These are phyloP conservation scores for Tetragnatha montana DNA, from an alignment of 2,888 invertebrate genomes.

Conservation along the genomic window DNA sequence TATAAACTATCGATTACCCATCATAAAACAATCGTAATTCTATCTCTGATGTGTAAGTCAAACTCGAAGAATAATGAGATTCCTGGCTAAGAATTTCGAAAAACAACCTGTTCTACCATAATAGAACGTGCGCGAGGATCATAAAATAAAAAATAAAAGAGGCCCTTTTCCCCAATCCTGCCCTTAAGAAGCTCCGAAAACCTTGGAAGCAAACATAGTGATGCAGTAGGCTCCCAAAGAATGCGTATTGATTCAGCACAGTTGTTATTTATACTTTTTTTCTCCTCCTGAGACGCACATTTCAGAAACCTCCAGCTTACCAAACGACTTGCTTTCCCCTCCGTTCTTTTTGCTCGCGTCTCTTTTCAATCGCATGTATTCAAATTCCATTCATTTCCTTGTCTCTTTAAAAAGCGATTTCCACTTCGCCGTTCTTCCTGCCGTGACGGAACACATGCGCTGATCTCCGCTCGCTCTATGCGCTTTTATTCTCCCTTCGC, in stretches of 20 bases:
- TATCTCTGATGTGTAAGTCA: no score
- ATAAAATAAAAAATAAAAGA: not conserved
- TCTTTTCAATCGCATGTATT: constrained; percentile 53
- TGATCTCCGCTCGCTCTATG: not conserved
- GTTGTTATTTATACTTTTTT: constrained; percentile 10
- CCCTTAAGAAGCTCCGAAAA: not conserved
- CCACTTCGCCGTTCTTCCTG: constrained; percentile 29
- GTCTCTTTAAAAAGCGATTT: constrained; percentile 59
- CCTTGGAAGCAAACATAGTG: not conserved
- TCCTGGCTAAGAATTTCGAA: no score
- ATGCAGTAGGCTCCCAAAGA: not conserved
- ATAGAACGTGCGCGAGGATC: not conserved
- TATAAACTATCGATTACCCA: no score
- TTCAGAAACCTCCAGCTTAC: not conserved
- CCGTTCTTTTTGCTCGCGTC: constrained; percentile 13
- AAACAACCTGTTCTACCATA: not conserved
- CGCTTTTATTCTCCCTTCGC: not conserved
- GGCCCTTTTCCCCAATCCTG: not conserved
- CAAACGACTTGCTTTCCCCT: constrained; percentile 5
- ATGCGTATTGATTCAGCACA: constrained; percentile 24
- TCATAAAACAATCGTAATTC: no score
- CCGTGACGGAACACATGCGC: constrained; percentile 42
- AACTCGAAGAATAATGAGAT: no score
- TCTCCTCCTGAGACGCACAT: constrained; percentile 8
- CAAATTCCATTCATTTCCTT: constrained; percentile 58